A percentile compares a stretch with the other conserved stretches of the same genome.
Evolutionary conservation across 1,140 invertebrate genomes (phyloP).

Genomic region (Neelides sp.): DNA sequence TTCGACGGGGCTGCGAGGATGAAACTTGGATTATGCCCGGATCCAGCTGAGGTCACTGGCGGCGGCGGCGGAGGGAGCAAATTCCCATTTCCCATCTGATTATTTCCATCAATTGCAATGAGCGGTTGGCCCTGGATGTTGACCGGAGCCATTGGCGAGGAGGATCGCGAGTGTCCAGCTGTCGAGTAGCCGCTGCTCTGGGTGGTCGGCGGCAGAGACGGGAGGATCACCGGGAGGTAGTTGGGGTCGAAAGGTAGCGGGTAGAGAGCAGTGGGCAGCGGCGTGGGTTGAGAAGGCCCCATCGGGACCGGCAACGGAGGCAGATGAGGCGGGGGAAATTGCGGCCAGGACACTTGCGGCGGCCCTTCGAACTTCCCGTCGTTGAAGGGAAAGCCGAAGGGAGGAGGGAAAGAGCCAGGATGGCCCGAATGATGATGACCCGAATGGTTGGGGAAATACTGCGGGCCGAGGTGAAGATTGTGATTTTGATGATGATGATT

Average conservation of each 20-base stretch:
- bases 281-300: conserved; percentile 11
- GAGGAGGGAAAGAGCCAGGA: background rate
- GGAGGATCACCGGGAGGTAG: conserved; percentile 26
- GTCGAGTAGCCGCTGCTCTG: conserved; percentile 24
- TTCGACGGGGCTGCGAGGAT: conserved; percentile 26
- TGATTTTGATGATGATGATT: conserved; percentile 7
- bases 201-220: conserved; percentile 12
- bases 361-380: background rate
- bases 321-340: background rate
- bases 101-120: conserved; percentile 2
- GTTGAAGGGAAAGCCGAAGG: background rate
- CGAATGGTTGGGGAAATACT: background rate
- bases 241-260: conserved; percentile 26
- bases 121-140: background rate
- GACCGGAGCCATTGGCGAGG: conserved; percentile 17
- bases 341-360: background rate
- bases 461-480: background rate
- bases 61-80: background rate
- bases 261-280: conserved; percentile 26
- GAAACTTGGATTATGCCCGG: conserved; percentile 16
- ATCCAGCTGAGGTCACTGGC: background rate
- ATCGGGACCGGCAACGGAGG: background rate
- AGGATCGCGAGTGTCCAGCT: conserved; percentile 26
- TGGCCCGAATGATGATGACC: background rate
- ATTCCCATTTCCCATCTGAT: background rate